A percentile compares a stretch with the other conserved stretches of the same genome.
Conservation (phyloP, 2,113 vertebrate genomes). For the Halcyon senegalensis region DNA sequence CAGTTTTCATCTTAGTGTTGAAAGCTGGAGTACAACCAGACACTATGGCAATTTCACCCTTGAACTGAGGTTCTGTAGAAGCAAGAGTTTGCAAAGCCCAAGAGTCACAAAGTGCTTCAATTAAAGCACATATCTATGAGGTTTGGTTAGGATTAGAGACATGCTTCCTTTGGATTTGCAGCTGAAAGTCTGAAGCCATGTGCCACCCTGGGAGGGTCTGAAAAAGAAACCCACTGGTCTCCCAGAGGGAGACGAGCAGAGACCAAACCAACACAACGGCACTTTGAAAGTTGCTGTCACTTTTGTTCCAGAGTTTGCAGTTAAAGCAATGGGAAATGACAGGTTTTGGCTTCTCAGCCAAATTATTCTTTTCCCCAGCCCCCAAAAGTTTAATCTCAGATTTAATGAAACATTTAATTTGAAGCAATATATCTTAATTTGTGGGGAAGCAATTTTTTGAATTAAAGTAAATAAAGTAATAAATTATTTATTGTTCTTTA, state of each 20-base stretch:
- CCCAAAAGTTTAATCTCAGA: conserved; percentile 62
- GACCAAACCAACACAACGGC: background rate
- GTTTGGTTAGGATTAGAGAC: background rate
- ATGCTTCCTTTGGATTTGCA: background rate
- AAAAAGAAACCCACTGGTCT: background rate
- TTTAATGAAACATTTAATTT: conserved; percentile 73
- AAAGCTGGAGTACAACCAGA: background rate
- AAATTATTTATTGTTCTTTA: conserved; percentile 63
- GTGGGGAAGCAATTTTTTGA: conserved; percentile 24
- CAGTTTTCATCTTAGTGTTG: background rate
- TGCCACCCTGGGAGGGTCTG: background rate
- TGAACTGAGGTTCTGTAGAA: background rate
- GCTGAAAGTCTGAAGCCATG: background rate
- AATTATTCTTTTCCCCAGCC: conserved; percentile 46
- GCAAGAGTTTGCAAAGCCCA: background rate
- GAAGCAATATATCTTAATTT: conserved; percentile 62
- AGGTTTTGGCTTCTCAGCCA: conserved; percentile 33
- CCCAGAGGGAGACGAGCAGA: background rate
- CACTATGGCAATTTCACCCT: background rate
- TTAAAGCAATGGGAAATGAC: background rate
- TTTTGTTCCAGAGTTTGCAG: background rate
- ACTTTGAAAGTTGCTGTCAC: background rate
- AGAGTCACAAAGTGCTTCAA: background rate
- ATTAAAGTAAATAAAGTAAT: conserved; percentile 66
- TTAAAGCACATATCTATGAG: background rate